Conservation (phyloP, 2,888 invertebrate genomes). For the Pyrocoelia pectoralis region DNA sequence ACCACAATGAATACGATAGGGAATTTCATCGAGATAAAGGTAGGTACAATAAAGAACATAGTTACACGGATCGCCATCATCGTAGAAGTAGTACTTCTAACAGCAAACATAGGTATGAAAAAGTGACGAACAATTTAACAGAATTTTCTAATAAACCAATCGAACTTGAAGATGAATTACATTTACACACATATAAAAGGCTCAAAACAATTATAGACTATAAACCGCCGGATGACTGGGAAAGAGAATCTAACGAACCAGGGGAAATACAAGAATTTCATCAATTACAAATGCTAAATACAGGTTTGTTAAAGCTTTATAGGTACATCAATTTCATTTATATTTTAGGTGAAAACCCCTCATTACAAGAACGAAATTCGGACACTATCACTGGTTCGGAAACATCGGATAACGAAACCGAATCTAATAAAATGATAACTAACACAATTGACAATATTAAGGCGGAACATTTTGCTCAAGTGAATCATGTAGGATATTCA, state of each 20-base stretch:
- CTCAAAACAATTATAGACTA: constrained; percentile 1
- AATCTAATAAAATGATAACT: background rate
- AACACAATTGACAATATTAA: background rate
- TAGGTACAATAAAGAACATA: constrained; percentile 17
- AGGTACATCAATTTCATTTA: too few relatives aligned
- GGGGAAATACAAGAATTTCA: constrained; percentile 1
- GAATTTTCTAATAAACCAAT: constrained; percentile 3
- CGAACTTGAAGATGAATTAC: constrained; percentile 1
- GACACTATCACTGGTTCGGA: constrained; percentile 1
- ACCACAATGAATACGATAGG: constrained; percentile 3
- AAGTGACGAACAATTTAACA: background rate
- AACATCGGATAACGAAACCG: background rate
- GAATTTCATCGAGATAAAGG: constrained; percentile 8
- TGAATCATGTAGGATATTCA: constrained; percentile 17
- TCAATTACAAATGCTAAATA: background rate
- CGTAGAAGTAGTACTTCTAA: constrained; percentile 11
- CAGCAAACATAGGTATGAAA: constrained; percentile 10
- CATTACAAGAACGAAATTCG: background rate
- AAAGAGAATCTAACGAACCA: background rate
- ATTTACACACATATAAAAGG: background rate
- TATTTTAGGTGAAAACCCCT: too few relatives aligned
- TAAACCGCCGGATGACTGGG: background rate
- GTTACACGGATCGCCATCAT: constrained; percentile 1
- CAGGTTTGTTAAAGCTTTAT: background rate
- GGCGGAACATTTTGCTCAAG: background rate